Base-by-base conservation (phyloP, 2,113 vertebrate species). In the Amblyopsis rosae region DNA sequence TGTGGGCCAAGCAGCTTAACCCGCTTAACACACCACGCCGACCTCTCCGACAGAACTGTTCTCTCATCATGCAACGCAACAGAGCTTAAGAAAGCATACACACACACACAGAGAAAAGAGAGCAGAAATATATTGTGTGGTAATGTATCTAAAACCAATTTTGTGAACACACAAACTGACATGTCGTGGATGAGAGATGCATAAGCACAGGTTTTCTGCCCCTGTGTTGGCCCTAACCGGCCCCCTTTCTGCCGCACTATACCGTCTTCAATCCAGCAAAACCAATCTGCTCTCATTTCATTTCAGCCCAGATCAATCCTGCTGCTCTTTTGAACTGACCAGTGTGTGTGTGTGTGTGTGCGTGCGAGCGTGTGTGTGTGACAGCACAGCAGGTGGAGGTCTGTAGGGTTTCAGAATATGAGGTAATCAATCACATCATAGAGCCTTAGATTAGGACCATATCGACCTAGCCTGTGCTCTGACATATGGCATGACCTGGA, bases 361-460 rank as follows among this genome's bases (percentile, higher is more conserved):
- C 59, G 51, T 65, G 15, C 41, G 56, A 32, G 17, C 46, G 9
- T 50, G 32, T 63, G 56, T 57, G 55, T 65, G 56, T 62, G 73
- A 79, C 67, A 75, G 83, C 75, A 77, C 54, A 70, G 51, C 48
- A 33, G 0, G 35, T 66, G 62, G 77, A 76, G 84, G 73, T 83
- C 73, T 73, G 62, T 70, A 62, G 79, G 65, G 45, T 59, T 73
- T 76, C 70, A 66, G 72, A 86, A 86, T 88, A 87, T 88, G 83
- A 90, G 83, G 82, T 77, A 69, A 87, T 91, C 88, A 88, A 89
- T 91, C 87, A 88, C 75, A 82, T 88, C 80, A 81, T 75, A 81
- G 72, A 65, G 71, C 75, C 65, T 75, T 81, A 86, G 82, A 90
- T 89, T 88, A 89, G 84, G 77, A 74, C 48, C 79, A 80, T 79